Base-by-base conservation (phyloP, 2,113 vertebrate species). In the Toxotes chatareus region DNA sequence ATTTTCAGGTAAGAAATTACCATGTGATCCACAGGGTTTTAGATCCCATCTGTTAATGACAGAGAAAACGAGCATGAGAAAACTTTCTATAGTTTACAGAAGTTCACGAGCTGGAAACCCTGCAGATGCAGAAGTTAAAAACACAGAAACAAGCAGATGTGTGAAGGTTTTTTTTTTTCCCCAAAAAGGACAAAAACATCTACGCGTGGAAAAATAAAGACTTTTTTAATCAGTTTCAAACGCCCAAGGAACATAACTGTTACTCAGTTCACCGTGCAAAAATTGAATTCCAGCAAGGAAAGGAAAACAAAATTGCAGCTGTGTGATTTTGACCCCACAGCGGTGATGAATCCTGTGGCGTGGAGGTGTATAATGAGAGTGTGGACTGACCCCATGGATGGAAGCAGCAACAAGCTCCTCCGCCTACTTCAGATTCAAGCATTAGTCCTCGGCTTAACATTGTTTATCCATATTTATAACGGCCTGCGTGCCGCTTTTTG, bases 401-500 rank as follows among this genome's bases (percentile, higher is more conserved):
- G 14, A 31, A 61, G 42, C 56, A 27, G 38, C 53, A 38, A 4
- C 1, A 1, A 68, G 64, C 21, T 23, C 42, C 63, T 42, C 44
- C 6, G 27, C 60, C 57, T 31, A 66, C 60, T 51, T 73, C 4
- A 49, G 23, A 80, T 65, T 57, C 61, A 42, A 60, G 31, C 27
- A 44, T 42, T 21, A 4, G 23, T 63, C 38, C 8, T 12, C 10
- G 14, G 27, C 61, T 57, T 2, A 55, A 40, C 55, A 51, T 59
- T 44, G 13, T 74, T 69, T 7, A 56, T 63, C 16, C 75, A 49
- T 68, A 59, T 68, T 77, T 60, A 59, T 49, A 19, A 19, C 36
- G 27, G 47, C 27, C 36, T 12, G 14, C 36, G 1, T 5, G 34
- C 6, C 8, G 3, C 34, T 49, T 49, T 32, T 61, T 6, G 10